Evolutionary conservation across 2,113 vertebrate genomes (phyloP).

Genomic region (Chlamydotis undulata): DNA sequence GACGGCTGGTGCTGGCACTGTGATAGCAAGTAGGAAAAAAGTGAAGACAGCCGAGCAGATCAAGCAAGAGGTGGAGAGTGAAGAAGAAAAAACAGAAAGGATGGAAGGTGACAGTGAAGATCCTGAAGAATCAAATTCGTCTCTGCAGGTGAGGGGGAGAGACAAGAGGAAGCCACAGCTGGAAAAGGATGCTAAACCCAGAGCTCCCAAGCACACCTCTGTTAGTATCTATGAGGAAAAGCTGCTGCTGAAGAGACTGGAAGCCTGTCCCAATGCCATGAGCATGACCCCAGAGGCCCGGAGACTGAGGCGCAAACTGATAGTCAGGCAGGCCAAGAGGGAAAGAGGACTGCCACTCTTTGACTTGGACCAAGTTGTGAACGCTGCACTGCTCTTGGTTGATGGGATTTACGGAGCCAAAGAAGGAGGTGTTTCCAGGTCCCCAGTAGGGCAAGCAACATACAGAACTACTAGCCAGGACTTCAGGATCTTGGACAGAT

Average conservation of each 20-base stretch:
- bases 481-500: slow-evolving; percentile 92
- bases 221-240: slow-evolving; percentile 92
- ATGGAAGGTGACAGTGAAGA: slow-evolving; percentile 79
- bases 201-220: slow-evolving; percentile 65
- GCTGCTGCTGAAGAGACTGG: slow-evolving; percentile 87
- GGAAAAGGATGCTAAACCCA: slow-evolving; percentile 72
- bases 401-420: slow-evolving; percentile 87
- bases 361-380: slow-evolving; percentile 89
- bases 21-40: slow-evolving; percentile 81
- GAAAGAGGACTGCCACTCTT: slow-evolving; percentile 90
- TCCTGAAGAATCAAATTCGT: slow-evolving; percentile 62
- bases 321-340: slow-evolving; percentile 90
- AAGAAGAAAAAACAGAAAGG: slow-evolving; percentile 84
- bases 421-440: slow-evolving; percentile 65
- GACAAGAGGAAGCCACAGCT: slow-evolving; percentile 75
- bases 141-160: slow-evolving; percentile 47
- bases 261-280: slow-evolving; percentile 86
- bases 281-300: slow-evolving; percentile 88
- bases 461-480: slow-evolving; percentile 89
- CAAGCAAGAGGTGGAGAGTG: slow-evolving; percentile 92
- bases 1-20: slow-evolving; percentile 47
- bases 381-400: slow-evolving; percentile 87
- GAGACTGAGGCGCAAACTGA: slow-evolving; percentile 88
- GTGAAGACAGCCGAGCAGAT: slow-evolving; percentile 83
- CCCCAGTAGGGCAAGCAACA: slow-evolving; percentile 63